Percentiles rank a stretch among this genome's conserved stretches.
Conservation (phyloP, 2,888 invertebrate species). For the Pimpla rufipes region DNA sequence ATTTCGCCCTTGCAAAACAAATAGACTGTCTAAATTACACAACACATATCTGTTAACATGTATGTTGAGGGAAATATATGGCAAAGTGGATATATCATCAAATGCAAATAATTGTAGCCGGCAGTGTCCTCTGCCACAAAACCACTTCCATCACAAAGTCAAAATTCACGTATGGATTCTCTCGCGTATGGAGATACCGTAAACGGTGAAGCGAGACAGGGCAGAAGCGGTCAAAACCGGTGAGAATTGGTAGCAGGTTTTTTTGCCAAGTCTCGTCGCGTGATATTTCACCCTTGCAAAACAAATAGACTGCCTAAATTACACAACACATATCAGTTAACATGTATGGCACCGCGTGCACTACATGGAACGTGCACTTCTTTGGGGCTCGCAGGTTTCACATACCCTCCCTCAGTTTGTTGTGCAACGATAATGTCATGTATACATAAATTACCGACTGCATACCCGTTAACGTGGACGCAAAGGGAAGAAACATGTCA, state of each 20-base stretch:
- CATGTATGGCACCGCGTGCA: not conserved
- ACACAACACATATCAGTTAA: not conserved
- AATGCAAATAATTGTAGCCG: not conserved
- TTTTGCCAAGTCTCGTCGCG: not conserved
- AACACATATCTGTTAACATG: not conserved
- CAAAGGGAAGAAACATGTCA: not conserved
- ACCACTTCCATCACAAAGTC: slow-evolving; percentile 15
- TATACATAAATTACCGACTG: no score
- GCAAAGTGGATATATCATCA: not conserved
- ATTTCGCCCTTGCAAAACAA: slow-evolving; percentile 20
- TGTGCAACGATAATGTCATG: no score
- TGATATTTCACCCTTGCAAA: slow-evolving; percentile 30
- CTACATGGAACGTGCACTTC: slow-evolving; percentile 10
- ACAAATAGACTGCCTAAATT: no score
- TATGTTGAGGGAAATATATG: not conserved
- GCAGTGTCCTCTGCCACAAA: no score
- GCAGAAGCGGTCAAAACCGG: slow-evolving; percentile 10
- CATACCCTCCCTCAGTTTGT: no score
- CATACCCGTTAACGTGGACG: no score
- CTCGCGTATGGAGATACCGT: not conserved
- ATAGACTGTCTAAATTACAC: no score
- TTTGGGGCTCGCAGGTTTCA: slow-evolving; percentile 30
- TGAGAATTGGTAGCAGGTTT: slow-evolving; percentile 4
- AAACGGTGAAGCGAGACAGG: not conserved
- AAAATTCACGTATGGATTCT: slow-evolving; percentile 13